Conservation (phyloP, 1,140 invertebrate species). For the Eueides isabella region DNA sequence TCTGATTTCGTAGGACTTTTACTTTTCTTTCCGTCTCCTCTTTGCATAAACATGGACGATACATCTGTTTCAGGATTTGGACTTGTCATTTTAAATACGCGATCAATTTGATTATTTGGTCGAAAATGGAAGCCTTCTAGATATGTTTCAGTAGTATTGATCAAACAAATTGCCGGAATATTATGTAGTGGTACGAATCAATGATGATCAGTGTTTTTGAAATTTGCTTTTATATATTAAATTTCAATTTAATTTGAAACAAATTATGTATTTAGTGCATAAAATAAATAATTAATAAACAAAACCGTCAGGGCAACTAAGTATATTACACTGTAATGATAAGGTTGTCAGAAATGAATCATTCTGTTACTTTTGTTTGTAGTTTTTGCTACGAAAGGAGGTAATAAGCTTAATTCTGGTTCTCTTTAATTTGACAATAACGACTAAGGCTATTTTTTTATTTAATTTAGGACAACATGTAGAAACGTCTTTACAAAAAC, state of each 20-base stretch:
- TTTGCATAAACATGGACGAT: constrained; percentile 71
- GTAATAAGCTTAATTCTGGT: not conserved
- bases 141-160: constrained; percentile 50
- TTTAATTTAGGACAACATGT: not conserved
- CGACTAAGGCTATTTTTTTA: not conserved
- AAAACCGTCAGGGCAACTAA: not conserved
- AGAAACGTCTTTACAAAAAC: not conserved
- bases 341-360: constrained; percentile 1
- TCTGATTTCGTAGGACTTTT: constrained; percentile 56
- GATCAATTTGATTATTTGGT: constrained; percentile 17
- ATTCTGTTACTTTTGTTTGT: not conserved
- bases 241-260: not conserved
- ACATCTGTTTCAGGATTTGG: constrained; percentile 61
- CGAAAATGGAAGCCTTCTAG: constrained; percentile 21
- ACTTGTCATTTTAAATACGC: constrained; percentile 59
- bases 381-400: not conserved
- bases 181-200: not conserved
- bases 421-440: not conserved
- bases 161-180: constrained; percentile 47
- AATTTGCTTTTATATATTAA: not conserved
- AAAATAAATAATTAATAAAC: constrained; percentile 4
- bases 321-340: not conserved
- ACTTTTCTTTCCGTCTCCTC: constrained; percentile 46
- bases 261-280: not conserved
- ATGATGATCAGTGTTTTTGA: not conserved